A percentile compares a stretch with the other conserved stretches of the same genome.
phyloP scores from a whole-genome alignment of 2,797 vertebrate species.

The Takifugu ocellatus region DNA sequence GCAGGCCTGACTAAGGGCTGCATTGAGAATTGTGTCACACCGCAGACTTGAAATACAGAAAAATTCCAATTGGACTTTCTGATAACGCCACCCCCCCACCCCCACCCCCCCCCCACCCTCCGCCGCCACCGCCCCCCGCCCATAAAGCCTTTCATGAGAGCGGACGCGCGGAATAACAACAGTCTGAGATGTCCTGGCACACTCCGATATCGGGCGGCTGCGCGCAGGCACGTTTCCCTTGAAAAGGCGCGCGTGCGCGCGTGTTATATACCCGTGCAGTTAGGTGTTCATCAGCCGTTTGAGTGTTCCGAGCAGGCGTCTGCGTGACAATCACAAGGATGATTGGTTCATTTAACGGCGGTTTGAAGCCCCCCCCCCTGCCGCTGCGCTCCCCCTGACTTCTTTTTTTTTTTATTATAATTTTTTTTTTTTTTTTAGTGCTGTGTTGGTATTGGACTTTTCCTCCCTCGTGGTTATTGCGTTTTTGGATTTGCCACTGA shows the following conservation, averaged over 20 bases:
- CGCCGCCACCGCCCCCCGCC: background rate
- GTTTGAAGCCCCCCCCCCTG: slow-evolving; percentile 46
- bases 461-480: slow-evolving; percentile 70
- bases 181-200: slow-evolving; percentile 33
- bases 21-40: slow-evolving; percentile 43
- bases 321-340: slow-evolving; percentile 62
- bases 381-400: slow-evolving; percentile 31
- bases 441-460: slow-evolving; percentile 27
- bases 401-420: no score
- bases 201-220: background rate
- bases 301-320: slow-evolving; percentile 51
- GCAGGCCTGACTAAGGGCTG: slow-evolving; percentile 10
- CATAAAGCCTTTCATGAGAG: slow-evolving; percentile 15
- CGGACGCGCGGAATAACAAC: slow-evolving; percentile 30
- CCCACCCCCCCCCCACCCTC: background rate
- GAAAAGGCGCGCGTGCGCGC: background rate
- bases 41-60: slow-evolving; percentile 42
- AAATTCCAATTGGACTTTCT: slow-evolving; percentile 26
- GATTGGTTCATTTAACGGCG: slow-evolving; percentile 66
- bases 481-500: slow-evolving; percentile 59
- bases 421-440: no score
- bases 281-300: slow-evolving; percentile 49
- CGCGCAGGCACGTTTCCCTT: slow-evolving; percentile 4
- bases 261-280: slow-evolving; percentile 25
- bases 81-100: slow-evolving; percentile 11